A percentile compares a stretch with the other conserved stretches of the same genome.
phyloP scores from a whole-genome alignment of 2,113 vertebrate genomes.

The Rafetus swinhoei region DNA sequence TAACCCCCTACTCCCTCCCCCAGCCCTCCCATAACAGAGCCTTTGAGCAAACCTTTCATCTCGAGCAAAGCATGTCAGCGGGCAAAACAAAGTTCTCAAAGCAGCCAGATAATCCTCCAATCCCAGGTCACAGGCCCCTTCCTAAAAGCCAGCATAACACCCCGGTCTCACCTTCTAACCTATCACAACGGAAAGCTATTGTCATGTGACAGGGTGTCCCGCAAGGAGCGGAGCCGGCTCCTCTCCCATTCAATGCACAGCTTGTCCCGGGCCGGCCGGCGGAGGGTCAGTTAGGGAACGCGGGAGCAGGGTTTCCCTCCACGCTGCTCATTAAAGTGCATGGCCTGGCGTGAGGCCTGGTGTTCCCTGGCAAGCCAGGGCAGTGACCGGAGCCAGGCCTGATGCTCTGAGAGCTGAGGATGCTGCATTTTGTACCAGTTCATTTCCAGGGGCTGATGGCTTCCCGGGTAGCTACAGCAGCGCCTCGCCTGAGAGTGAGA shows the following conservation, averaged over 20 bases:
- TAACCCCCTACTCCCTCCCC: not conserved
- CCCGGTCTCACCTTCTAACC: not conserved
- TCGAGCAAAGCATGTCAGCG: not conserved
- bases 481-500: not conserved
- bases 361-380: not conserved
- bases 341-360: not conserved
- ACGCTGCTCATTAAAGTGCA: not conserved
- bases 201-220: not conserved
- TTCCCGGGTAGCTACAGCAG: not conserved
- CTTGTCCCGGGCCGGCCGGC: not conserved
- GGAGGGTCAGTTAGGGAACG: not conserved
- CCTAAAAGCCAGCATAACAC: not conserved
- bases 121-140: not conserved
- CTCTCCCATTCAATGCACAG: not conserved
- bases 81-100: conserved; percentile 14
- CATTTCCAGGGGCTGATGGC: not conserved
- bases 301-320: not conserved
- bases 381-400: not conserved
- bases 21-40: not conserved
- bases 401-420: not conserved
- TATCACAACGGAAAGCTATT: not conserved
- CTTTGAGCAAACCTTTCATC: conserved; percentile 17
- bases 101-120: conserved; percentile 13
- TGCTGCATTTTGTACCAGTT: not conserved
- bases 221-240: rapidly evolving